Conservation (phyloP, 1,140 invertebrate species). For the Solen grandis region DNA sequence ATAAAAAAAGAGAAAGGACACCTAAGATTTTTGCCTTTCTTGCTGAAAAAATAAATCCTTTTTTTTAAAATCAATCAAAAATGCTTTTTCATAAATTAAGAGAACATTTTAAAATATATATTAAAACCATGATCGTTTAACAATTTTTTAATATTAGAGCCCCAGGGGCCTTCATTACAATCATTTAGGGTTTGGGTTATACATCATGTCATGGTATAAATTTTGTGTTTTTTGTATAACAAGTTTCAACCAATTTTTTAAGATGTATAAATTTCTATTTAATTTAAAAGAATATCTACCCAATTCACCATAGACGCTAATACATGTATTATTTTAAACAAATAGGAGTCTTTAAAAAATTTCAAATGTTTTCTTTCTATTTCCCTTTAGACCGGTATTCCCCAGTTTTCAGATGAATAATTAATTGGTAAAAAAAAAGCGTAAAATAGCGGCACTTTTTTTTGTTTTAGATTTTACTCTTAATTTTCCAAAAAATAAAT, state of each 20-base stretch:
- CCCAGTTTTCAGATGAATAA: background rate
- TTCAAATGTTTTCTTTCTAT: too few relatives aligned
- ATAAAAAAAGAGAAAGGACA: constrained; percentile 2
- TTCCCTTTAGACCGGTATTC: background rate
- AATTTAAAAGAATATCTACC: too few relatives aligned
- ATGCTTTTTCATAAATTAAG: background rate
- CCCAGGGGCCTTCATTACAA: background rate
- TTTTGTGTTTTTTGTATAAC: background rate
- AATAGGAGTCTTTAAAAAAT: too few relatives aligned
- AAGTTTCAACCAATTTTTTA: constrained; percentile 2
- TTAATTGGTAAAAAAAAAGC: background rate
- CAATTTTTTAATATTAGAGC: too few relatives aligned
- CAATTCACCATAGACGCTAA: too few relatives aligned
- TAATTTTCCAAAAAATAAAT: background rate
- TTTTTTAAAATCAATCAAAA: background rate
- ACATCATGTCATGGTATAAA: background rate
- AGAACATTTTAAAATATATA: background rate
- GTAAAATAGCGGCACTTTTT: background rate
- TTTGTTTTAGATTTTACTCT: background rate
- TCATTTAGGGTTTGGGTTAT: background rate
- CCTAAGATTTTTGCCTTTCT: constrained; percentile 1
- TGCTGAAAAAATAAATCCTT: constrained; percentile 26
- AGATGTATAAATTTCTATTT: background rate
- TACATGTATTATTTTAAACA: too few relatives aligned
- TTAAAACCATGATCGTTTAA: background rate